Base-by-base conservation (phyloP, 53 echinoderm and acorn worm species). In the Echinometra lucunter region DNA sequence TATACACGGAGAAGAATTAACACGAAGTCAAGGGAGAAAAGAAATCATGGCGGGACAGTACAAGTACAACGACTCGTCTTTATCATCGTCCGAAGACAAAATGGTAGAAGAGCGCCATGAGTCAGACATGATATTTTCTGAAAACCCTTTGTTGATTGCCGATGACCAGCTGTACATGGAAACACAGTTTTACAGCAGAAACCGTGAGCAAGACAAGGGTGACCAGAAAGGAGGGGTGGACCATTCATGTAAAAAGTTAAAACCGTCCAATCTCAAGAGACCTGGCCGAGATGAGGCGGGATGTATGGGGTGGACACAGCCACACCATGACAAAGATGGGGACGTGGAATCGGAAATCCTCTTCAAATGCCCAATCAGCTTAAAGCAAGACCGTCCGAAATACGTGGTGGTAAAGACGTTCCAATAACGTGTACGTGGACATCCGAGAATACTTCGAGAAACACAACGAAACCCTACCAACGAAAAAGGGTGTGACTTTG, bases 281-380 rank as follows among this genome's bases (percentile, higher is more conserved):
- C 12, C 16, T 34, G 11, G 37, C 11, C 15, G 32, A 74, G 74
- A 74, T 37, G 37, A 35, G 74, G 11, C 0, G 35, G 74, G 37
- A 37, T 35, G 3, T 11, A 74, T 37, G 74, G 74, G 35, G 2
- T 74, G 74, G 74, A 74, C 35, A 1, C 10, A 34, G 35, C 23
- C 74, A 34, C 6, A 3, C 56, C 56, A 2, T 10, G 74, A 11
- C 35, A 37, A 74, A 74, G 74, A n/a, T 25, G 35, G 45, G n/a
- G 87, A 87, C 45, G 87, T 28, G 25, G 87, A 87, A n/a, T n/a
- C n/a, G n/a, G n/a, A n/a, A n/a, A n/a, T n/a, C n/a, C n/a, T n/a
- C n/a, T n/a, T n/a, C n/a, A 47, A 87, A 87, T 45, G 45, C 45
- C 53, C 87, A 45, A 87, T 87, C 87, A 87, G 87, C 87, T 25